Base-by-base conservation (phyloP, 2,888 invertebrate genomes). In the Zhengitettix transpicula region DNA sequence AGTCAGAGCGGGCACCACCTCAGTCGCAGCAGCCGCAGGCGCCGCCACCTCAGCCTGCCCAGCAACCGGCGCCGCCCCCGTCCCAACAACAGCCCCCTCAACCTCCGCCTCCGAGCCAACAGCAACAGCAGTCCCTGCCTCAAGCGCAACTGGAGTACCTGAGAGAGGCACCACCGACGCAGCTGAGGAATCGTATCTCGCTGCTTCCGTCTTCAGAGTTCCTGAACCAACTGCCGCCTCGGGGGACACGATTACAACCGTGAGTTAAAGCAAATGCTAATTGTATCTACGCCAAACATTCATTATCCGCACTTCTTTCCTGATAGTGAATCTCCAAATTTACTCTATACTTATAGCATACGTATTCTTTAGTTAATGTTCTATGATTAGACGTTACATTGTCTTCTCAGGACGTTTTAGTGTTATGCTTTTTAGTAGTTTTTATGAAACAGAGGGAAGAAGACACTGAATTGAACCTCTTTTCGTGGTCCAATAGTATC, bases 141-240 rank as follows among this genome's bases (percentile, higher is more conserved):
- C 55, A 59, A 65, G 70, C 56, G 17, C 59, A 56, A 12, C 61
- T 66, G 57, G 66, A 66, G 52, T 66, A 63, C 66, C 67, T 60
- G 28, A 28, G 28, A 28, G 28, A 28, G 63, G 67, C 66, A 70
- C 68, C 59, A 62, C 67, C 61, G 66, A 64, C 60, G 67, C 66
- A 69, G 67, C 61, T 73, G 61, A 76, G 79, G 64, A 78, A 77
- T 71, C 75, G 82, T 71, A 81, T 87, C 75, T 85, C 85, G 60
- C 77, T 86, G 71, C 78, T 86, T 70, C 81, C 82, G 65, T 78
- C 79, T 57, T 15, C 42, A 41, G 40, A 51, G 56, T n/a, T 17
- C n/a, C 52, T 17, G 15, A n/a, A 11, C n/a, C 52, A 14, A 11
- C 52, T 16, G 11, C 52, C 15, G 52, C 16, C 12, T 14, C 11